These are phyloP conservation scores for Drosophila bocki DNA, from an alignment of 1,140 invertebrate species.

Conservation along the genomic window DNA sequence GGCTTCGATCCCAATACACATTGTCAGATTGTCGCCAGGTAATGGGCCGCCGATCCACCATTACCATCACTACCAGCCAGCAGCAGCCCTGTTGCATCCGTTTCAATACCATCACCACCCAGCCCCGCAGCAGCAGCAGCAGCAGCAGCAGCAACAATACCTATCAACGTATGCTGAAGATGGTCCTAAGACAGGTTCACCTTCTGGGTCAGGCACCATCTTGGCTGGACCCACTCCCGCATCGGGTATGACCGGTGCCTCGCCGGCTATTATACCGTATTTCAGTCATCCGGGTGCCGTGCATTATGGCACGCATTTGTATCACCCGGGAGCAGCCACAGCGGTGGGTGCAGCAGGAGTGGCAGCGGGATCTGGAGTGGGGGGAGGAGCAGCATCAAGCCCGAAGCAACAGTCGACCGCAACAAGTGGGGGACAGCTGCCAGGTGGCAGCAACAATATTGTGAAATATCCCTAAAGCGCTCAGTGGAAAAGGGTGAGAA, in stretches of 20 bases:
- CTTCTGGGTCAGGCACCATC: conserved; percentile 1
- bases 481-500: background rate
- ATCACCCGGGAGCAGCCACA: conserved; percentile 62
- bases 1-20: conserved; percentile 51
- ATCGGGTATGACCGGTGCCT: conserved; percentile 36
- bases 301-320: conserved; percentile 78
- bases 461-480: conserved; percentile 74
- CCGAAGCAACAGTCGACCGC: conserved; percentile 52
- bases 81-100: conserved; percentile 34
- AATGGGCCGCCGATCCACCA: conserved; percentile 59
- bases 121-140: conserved; percentile 30
- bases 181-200: conserved; percentile 14
- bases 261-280: conserved; percentile 71
- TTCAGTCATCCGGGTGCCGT: conserved; percentile 78
- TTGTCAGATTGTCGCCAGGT: conserved; percentile 69
- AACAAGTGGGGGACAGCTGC: conserved; percentile 68
- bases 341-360: conserved; percentile 30
- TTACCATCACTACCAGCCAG: conserved; percentile 62
- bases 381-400: conserved; percentile 18
- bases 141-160: conserved; percentile 22
- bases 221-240: conserved; percentile 18
- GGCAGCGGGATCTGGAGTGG: conserved; percentile 17
- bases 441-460: conserved; percentile 71
- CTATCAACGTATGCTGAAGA: conserved; percentile 40
- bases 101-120: conserved; percentile 31